phyloP scores from a whole-genome alignment of 92 coral and sea anemone genomes.

The Phenganax marumi region DNA sequence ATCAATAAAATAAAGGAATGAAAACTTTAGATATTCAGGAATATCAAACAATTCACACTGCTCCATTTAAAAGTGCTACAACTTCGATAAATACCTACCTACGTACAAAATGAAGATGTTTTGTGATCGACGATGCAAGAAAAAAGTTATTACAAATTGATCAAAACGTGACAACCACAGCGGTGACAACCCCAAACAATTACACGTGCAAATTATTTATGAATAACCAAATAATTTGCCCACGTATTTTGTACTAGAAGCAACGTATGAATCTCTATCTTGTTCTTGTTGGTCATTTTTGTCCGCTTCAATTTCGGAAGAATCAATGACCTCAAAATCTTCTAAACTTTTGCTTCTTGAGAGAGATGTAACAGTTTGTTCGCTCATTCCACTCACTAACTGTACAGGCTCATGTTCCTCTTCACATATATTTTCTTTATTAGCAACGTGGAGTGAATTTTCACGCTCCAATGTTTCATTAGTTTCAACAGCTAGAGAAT shows the following conservation, averaged over 20 bases:
- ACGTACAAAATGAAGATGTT: too few relatives aligned
- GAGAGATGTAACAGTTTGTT: not conserved
- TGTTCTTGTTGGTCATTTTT: not conserved
- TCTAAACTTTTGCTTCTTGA: constrained; percentile 25
- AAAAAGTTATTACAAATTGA: too few relatives aligned
- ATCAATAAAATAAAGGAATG: too few relatives aligned
- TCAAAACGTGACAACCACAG: too few relatives aligned
- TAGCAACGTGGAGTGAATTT: not conserved
- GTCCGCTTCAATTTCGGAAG: constrained; percentile 24
- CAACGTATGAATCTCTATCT: constrained; percentile 4
- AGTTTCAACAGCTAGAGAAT: constrained; percentile 54
- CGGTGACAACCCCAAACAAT: too few relatives aligned
- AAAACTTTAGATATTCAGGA: too few relatives aligned
- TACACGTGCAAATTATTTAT: not conserved
- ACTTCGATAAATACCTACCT: too few relatives aligned
- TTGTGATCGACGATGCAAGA: too few relatives aligned
- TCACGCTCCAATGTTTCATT: not conserved
- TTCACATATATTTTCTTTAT: constrained; percentile 1
- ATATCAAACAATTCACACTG: too few relatives aligned
- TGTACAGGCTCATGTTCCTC: not conserved
- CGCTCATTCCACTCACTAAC: not conserved
- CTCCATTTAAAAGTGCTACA: too few relatives aligned
- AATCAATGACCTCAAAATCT: constrained; percentile 22
- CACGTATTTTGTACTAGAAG: constrained; percentile 32
- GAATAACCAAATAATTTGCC: constrained; percentile 35